phyloP scores from a whole-genome alignment of 2,113 vertebrate species.

The Forbesichthys agassizii region DNA sequence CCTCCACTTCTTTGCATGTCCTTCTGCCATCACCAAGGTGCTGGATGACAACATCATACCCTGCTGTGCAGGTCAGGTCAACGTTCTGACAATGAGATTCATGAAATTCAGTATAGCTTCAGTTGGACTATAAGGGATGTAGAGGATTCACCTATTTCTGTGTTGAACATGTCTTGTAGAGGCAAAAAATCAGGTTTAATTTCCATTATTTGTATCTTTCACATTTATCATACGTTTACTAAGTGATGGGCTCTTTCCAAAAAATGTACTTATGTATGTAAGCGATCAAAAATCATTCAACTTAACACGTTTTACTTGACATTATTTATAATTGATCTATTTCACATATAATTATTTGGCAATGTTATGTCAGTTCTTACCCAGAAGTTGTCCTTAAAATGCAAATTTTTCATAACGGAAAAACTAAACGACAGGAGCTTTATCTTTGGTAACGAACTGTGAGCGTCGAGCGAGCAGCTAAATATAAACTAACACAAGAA shows the following conservation, averaged over 20 bases:
- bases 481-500: too few relatives aligned
- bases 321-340: too few relatives aligned
- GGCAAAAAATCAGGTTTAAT: not conserved
- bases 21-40: slow-evolving; percentile 89
- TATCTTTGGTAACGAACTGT: too few relatives aligned
- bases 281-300: too few relatives aligned
- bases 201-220: too few relatives aligned
- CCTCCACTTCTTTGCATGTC: slow-evolving; percentile 96
- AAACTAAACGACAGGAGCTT: not conserved
- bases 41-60: slow-evolving; percentile 89
- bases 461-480: too few relatives aligned
- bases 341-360: too few relatives aligned
- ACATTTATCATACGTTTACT: too few relatives aligned
- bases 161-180: not conserved
- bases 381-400: slow-evolving; percentile 91
- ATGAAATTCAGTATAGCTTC: not conserved
- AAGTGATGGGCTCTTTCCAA: too few relatives aligned
- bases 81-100: slow-evolving; percentile 73
- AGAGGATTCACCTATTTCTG: not conserved
- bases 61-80: slow-evolving; percentile 83
- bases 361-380: slow-evolving; percentile 61
- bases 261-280: too few relatives aligned
- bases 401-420: slow-evolving; percentile 79
- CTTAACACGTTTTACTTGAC: too few relatives aligned
- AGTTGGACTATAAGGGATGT: not conserved